Evolutionary conservation across 2,797 vertebrate genomes (phyloP), one percentile per base, ranked within the genome.

Genomic region (Xenops minutus): DNA sequence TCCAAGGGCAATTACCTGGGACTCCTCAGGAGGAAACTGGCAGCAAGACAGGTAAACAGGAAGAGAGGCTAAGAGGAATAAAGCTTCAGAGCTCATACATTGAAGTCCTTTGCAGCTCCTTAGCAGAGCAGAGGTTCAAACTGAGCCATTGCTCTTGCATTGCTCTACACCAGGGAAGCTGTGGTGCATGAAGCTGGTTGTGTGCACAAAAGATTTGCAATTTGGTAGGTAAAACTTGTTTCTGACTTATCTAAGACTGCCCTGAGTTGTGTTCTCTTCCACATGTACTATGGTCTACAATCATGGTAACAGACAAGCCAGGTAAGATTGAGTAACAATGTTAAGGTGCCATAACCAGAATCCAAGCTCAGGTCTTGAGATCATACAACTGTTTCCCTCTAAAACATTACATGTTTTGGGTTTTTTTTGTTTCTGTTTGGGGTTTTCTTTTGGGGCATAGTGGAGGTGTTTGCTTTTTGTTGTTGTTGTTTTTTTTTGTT

Each of bases 231-330:
- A 24, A 41, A 73, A 21, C 14, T 48, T 15, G 14, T 27, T 51
- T 84, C 43, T 69, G 51, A 20, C 29, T 41, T 58, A 46, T 2
- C 18, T 36, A 8, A 44, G 39, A 30, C 37, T 34, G 9, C 24
- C 6, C 10, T 30, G 15, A 52, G 32, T 19, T 62, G 32, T 67
- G 55, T 27, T 26, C 10, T 58, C 0, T 55, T 69, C 27, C 36
- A 49, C 7, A 1, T 15, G 9, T 14, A 5, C 24, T 15, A 0
- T 1, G 0, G 6, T 34, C 80, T 62, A 11, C 24, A 26, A 0
- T 46, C 34, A 14, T 2, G 10, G 26, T 27, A 13, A 11, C 6
- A n/a, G 37, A 5, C 2, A 6, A 34, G 8, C 5, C 30, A 39
- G 34, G 24, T n/a, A 14, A 26, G 46, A 18, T 1, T 13, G 10